Evolutionary conservation across 2,113 vertebrate species (phyloP).

Genomic region (Euleptes europaea): DNA sequence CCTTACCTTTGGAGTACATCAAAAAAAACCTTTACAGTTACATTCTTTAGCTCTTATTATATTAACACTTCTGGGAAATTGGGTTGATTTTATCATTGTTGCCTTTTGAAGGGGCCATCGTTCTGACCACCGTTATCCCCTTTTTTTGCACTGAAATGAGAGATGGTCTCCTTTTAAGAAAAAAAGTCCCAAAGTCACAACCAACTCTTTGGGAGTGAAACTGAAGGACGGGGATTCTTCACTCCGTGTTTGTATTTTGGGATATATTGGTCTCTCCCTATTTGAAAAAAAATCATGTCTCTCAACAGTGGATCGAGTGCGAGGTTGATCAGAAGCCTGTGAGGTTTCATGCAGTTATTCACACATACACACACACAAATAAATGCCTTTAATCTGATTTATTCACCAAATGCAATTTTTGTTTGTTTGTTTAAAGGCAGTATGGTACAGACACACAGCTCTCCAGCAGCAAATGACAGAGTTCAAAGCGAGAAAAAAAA

Average conservation of each 20-base stretch:
- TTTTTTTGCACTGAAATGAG: conserved; percentile 25
- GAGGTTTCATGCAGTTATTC: conserved; percentile 82
- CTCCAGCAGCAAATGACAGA: conserved; percentile 77
- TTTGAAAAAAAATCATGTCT: conserved; percentile 56
- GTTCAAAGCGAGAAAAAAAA: conserved; percentile 79
- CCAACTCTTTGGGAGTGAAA: conserved; percentile 12
- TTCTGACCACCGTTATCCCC: neutral
- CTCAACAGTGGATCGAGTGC: conserved; percentile 67
- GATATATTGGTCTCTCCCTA: conserved; percentile 74
- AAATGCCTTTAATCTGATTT: conserved; percentile 70
- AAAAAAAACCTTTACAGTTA: neutral
- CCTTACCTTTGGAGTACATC: neutral
- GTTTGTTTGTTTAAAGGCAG: conserved; percentile 65
- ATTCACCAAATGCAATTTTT: conserved; percentile 69
- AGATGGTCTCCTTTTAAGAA: conserved; percentile 27
- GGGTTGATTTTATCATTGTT: neutral
- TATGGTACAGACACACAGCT: conserved; percentile 72
- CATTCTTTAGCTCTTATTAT: conserved; percentile 20
- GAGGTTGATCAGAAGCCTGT: conserved; percentile 77
- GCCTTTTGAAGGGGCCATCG: neutral
- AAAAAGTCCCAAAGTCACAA: conserved; percentile 17
- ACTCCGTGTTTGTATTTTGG: conserved; percentile 42
- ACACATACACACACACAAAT: conserved; percentile 50
- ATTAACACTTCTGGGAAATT: neutral
- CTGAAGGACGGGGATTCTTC: neutral